These are phyloP conservation scores for Cariama cristata DNA, from an alignment of 2,113 vertebrate genomes.

Conservation along the genomic window DNA sequence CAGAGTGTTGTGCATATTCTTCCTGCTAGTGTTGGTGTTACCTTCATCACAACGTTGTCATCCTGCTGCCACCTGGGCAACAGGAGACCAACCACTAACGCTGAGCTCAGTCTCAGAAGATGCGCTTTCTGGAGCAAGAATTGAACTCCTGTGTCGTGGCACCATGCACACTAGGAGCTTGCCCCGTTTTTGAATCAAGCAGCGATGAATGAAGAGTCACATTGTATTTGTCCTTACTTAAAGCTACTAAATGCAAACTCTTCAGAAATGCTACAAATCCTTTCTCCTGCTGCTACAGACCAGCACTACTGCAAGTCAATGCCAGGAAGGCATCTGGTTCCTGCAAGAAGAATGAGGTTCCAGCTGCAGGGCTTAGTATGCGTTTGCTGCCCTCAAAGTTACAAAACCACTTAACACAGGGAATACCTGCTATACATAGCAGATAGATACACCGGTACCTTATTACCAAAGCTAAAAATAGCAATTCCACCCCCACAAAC, in stretches of 20 bases:
- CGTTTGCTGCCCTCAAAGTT: neutral
- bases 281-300: neutral
- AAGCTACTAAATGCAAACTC: neutral
- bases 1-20: neutral
- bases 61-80: conserved; percentile 19
- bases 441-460: neutral
- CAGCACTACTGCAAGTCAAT: neutral
- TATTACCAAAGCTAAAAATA: neutral
- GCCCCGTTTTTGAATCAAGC: neutral
- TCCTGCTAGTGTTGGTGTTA: neutral
- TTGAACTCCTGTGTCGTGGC: neutral
- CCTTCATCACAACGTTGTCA: neutral
- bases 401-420: neutral
- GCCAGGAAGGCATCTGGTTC: neutral
- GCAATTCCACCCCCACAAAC: neutral
- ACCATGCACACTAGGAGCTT: neutral
- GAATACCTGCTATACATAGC: neutral
- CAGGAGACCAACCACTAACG: neutral
- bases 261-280: neutral
- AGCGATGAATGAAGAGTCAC: neutral
- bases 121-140: neutral
- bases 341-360: neutral
- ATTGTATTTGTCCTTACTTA: neutral
- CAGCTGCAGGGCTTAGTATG: neutral
- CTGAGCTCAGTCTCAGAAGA: neutral